Base-by-base conservation (phyloP, 2,888 invertebrate genomes). In the Aricia artaxerxes region DNA sequence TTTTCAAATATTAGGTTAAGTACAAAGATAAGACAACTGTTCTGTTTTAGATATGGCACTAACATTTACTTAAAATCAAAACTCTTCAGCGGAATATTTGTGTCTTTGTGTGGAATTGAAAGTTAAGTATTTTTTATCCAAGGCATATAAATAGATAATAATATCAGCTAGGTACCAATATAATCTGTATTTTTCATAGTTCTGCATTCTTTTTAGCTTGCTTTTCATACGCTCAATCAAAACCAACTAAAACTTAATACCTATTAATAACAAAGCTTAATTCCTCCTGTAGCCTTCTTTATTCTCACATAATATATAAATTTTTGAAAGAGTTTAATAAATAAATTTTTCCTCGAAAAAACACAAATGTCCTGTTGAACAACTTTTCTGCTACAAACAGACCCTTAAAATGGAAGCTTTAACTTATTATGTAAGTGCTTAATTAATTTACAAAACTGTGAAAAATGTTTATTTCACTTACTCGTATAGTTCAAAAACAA, bases 391-490 rank as follows among this genome's bases (percentile, higher is more conserved):
- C 13, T 38, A 69, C 35, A 69, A 69, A 69, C 13, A 13, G 69
- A 24, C 69, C 35, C 35, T 69, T 69, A 69, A 38, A 35, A 35
- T 69, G 69, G 13, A 35, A 69, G 13, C 31, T 69, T 69, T 69
- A 69, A 35, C 69, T 38, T 69, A 69, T 69, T 69, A 38, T 69
- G 69, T 69, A 35, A 64, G 69, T 35, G 69, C 35, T 16, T 38
- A 49, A 49, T 49, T 75, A 75, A 44, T 24, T 49, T 44, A 75
- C 31, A 24, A 75, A 75, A 75, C 75, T 24, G 49, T 5, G 69
- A 35, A 13, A 75, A 75, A 44, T 75, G 75, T 75, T 75, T 11
- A 44, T 75, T 49, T 31, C 9, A 75, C 75, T 75, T 31, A 31
- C 35, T 38, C 69, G 35, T 69, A 35, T 16, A 69, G 69, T 38